Percentiles rank a stretch among this genome's conserved stretches.
Conservation (phyloP, 1,140 invertebrate species). For the Argopecten irradians region DNA sequence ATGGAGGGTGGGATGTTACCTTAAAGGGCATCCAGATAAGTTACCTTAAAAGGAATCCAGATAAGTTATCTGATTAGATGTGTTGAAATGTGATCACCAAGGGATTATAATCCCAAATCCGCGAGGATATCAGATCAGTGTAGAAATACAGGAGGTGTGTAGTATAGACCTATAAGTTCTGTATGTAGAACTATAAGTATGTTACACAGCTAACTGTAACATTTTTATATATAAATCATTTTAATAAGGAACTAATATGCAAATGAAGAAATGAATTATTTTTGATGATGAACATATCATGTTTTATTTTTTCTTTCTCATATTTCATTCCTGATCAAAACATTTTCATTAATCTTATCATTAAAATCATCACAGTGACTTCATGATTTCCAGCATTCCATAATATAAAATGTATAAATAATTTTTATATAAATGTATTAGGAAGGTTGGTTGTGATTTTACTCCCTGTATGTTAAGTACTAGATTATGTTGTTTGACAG, state of each 20-base stretch:
- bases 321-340: neutral
- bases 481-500: too few species aligned
- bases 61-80: too few species aligned
- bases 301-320: neutral
- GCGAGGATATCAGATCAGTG: too few species aligned
- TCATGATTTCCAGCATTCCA: too few species aligned
- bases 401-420: too few species aligned
- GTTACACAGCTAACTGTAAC: neutral
- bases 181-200: neutral
- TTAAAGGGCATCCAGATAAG: neutral
- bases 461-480: too few species aligned
- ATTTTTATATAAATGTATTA: too few species aligned
- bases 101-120: too few species aligned
- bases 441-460: too few species aligned
- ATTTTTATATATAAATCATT: neutral
- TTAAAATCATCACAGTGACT: neutral
- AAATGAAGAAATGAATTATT: constrained; percentile 12
- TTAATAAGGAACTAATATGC: neutral
- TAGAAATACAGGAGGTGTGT: too few species aligned
- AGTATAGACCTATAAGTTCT: neutral
- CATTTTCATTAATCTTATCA: neutral
- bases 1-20: neutral
- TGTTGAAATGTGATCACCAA: neutral
- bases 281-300: neutral
- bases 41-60: neutral